phyloP scores from a whole-genome alignment of 1,140 invertebrate species.

The Harlomillsia oculata region DNA sequence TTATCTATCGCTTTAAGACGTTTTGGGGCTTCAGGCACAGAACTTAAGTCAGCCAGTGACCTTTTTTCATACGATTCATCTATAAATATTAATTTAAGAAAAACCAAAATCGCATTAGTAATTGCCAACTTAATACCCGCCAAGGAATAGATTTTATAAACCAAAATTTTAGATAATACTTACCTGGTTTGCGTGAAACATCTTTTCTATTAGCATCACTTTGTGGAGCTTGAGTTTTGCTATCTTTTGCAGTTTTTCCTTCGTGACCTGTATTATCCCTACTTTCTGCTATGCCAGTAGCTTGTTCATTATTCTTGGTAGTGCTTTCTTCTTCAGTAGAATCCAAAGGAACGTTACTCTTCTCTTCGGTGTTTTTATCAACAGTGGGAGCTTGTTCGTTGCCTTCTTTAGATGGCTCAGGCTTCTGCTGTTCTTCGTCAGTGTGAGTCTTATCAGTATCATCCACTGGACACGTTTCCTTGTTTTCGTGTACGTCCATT shows the following conservation, averaged over 20 bases:
- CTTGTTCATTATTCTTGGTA: slow-evolving; percentile 45
- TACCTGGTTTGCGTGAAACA: slow-evolving; percentile 19
- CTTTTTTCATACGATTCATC: slow-evolving; percentile 25
- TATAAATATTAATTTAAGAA: slow-evolving; percentile 1
- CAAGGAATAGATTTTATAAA: no score
- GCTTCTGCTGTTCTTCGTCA: slow-evolving; percentile 39
- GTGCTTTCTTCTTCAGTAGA: slow-evolving; percentile 31
- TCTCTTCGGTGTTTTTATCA: slow-evolving; percentile 45
- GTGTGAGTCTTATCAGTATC: slow-evolving; percentile 38
- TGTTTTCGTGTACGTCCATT: slow-evolving; percentile 37
- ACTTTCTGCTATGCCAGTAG: slow-evolving; percentile 51
- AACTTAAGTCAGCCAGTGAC: slow-evolving; percentile 13
- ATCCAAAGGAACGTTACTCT: slow-evolving; percentile 34
- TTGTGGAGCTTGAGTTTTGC: slow-evolving; percentile 47
- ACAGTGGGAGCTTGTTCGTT: slow-evolving; percentile 46
- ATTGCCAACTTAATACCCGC: not conserved
- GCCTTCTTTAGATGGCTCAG: slow-evolving; percentile 41
- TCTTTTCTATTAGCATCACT: slow-evolving; percentile 36
- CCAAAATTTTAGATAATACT: not conserved
- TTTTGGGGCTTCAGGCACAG: slow-evolving; percentile 8
- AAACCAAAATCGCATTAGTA: no score
- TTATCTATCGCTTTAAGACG: slow-evolving; percentile 27
- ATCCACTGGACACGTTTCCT: slow-evolving; percentile 40
- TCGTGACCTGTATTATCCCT: slow-evolving; percentile 52
- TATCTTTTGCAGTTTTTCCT: slow-evolving; percentile 43